phyloP scores from a whole-genome alignment of 2,888 invertebrate genomes.

The Cheilosia vulpina region DNA sequence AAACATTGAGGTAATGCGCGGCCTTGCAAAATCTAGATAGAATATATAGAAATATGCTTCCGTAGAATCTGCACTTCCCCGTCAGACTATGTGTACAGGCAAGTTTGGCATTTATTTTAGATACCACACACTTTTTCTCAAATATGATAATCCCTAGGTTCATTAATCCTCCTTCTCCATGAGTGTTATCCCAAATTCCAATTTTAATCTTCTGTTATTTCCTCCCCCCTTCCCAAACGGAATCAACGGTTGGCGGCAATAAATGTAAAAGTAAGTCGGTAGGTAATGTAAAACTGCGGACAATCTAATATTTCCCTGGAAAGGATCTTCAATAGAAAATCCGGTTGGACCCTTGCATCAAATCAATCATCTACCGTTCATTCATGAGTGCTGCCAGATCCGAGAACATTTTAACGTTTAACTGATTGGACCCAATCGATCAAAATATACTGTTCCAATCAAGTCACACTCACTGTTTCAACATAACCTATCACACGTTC shows the following conservation, averaged over 20 bases:
- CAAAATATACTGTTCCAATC: constrained; percentile 16
- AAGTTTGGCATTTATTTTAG: no score
- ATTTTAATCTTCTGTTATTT: constrained; percentile 4
- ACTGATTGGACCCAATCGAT: constrained; percentile 56
- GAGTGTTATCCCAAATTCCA: not conserved
- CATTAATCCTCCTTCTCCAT: not conserved
- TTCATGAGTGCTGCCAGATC: constrained; percentile 5
- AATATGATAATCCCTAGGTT: not conserved
- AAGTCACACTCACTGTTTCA: no score
- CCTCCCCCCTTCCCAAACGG: not conserved
- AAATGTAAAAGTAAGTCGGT: not conserved
- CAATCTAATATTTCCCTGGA: not conserved
- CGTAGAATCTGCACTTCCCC: no score
- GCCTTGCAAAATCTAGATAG: no score
- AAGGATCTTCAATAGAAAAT: not conserved
- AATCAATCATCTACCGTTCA: constrained; percentile 24
- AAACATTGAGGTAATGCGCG: no score
- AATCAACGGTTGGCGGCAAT: not conserved
- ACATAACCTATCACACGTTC: no score
- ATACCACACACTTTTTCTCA: not conserved
- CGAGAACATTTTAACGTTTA: constrained; percentile 1
- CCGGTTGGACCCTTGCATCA: constrained; percentile 21
- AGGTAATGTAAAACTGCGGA: not conserved
- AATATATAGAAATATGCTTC: no score
- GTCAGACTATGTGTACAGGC: no score